A percentile compares a stretch with the other conserved stretches of the same genome.
These are phyloP conservation scores for Chiloscyllium plagiosum DNA, from an alignment of 2,113 vertebrate genomes.

Conservation along the genomic window DNA sequence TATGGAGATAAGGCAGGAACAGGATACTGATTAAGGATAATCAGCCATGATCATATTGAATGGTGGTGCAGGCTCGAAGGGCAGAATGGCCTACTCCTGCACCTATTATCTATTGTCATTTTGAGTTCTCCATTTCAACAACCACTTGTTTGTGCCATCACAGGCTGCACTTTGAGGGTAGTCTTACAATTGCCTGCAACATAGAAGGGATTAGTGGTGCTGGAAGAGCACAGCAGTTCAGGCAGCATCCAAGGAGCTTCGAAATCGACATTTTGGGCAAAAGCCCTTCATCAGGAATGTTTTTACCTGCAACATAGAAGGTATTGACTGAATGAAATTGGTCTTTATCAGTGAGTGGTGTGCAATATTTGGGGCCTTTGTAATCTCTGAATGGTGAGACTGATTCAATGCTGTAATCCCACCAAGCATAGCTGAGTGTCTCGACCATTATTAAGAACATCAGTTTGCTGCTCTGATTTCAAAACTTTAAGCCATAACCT, in stretches of 20 bases:
- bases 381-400: background rate
- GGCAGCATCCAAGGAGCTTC: too few relatives aligned
- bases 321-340: background rate
- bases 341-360: background rate
- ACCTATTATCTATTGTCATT: too few relatives aligned
- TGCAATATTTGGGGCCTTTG: background rate
- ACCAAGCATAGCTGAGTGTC: background rate
- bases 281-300: too few relatives aligned
- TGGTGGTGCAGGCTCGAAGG: too few relatives aligned
- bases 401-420: too few relatives aligned
- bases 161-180: background rate
- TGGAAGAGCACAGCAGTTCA: too few relatives aligned
- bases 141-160: background rate
- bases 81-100: too few relatives aligned
- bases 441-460: background rate
- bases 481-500: background rate
- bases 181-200: background rate
- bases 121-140: background rate
- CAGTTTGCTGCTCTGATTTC: background rate
- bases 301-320: background rate
- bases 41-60: too few relatives aligned
- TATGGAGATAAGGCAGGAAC: too few relatives aligned
- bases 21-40: too few relatives aligned
- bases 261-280: too few relatives aligned
- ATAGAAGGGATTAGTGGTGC: too few relatives aligned